Base-by-base conservation (phyloP, 2,113 vertebrate genomes). In the Macquaria ambigua region DNA sequence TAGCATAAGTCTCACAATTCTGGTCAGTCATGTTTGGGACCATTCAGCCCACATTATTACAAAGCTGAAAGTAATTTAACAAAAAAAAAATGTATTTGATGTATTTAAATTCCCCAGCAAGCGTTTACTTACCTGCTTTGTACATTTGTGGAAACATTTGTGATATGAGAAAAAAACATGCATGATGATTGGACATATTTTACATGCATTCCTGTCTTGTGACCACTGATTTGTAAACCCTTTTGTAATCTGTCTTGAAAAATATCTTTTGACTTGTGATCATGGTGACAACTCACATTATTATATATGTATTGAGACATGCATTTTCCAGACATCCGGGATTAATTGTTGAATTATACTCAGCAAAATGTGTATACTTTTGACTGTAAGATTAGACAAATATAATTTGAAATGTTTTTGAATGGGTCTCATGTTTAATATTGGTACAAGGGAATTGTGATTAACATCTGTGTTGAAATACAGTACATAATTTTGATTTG, bases 151-250 rank as follows among this genome's bases (percentile, higher is more conserved):
- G n/a, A 77, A 75, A 75, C 77, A 8, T 70, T 25, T 82, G 52
- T 77, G 28, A 78, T 59, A 59, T 76, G 64, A 79, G 41, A 62
- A 83, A 72, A 25, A 73, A 81, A 82, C 21, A 79, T 84, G 55
- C 81, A 84, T 85, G 79, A 70, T 31, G 74, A 74, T 81, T 91
- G 39, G 82, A 87, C 43, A 85, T 58, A 52, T 77, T 66, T 80
- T 62, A 90, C 56, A 73, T 86, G 87, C 92, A 93, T 93, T 93
- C 92, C 90, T 93, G 82, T 88, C 70, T 92, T 84, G 59, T 83
- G 83, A 91, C 88, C 85, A 89, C 85, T 87, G 69, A 82, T 86
- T 87, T 90, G 77, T 89, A 76, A 78, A 83, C 25, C 31, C 62
- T 84, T 87, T 64, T 87, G 46, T 87, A 86, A 81, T 85, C n/a